These are phyloP conservation scores for Monomorium pharaonis DNA, from an alignment of 1,140 invertebrate species.

Conservation along the genomic window DNA sequence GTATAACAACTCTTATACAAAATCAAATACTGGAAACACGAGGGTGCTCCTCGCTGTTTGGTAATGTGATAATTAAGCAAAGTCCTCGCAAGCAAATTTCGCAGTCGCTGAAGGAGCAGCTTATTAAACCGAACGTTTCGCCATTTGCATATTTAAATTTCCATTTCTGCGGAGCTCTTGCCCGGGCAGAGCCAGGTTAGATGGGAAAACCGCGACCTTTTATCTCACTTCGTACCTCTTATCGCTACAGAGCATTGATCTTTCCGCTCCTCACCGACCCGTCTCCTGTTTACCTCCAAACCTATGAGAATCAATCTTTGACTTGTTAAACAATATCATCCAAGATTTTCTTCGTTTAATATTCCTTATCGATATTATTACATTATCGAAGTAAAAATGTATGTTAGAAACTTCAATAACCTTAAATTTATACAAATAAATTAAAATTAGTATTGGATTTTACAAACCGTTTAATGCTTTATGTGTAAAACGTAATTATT, in stretches of 20 bases:
- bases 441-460: neutral
- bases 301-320: neutral
- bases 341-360: neutral
- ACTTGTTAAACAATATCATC: neutral
- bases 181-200: neutral
- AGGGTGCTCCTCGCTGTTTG: slow-evolving; percentile 8
- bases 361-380: neutral
- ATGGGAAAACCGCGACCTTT: slow-evolving; percentile 34
- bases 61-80: slow-evolving; percentile 53
- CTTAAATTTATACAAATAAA: neutral
- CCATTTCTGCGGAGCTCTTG: slow-evolving; percentile 48
- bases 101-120: slow-evolving; percentile 63
- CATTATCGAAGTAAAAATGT: neutral
- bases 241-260: slow-evolving; percentile 29
- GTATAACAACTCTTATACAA: neutral
- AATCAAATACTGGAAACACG: slow-evolving; percentile 28
- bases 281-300: slow-evolving; percentile 28
- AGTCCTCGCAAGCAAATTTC: slow-evolving; percentile 45
- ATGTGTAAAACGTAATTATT: neutral
- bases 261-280: neutral
- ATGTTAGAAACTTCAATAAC: neutral
- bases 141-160: slow-evolving; percentile 76
- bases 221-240: slow-evolving; percentile 44
- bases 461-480: neutral
- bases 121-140: slow-evolving; percentile 74